Conservation (phyloP, 1,140 invertebrate genomes). For the Antheraea mylitta region DNA sequence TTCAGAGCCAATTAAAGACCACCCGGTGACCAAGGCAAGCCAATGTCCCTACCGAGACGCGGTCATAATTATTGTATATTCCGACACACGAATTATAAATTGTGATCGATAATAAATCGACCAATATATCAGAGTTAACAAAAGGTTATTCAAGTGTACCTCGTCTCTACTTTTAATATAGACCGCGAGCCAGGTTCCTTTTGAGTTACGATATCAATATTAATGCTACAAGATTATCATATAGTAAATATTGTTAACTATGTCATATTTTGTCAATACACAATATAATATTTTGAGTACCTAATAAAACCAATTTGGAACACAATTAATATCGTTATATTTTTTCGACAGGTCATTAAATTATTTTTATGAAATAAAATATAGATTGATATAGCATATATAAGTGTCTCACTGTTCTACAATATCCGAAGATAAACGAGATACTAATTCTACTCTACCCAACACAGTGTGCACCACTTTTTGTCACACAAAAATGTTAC, state of each 20-base stretch:
- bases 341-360: no score
- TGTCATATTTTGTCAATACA: no score
- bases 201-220: background rate
- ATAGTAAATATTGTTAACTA: background rate
- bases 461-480: no score
- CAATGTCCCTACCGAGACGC: background rate
- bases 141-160: slow-evolving; percentile 15
- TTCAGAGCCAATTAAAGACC: slow-evolving; percentile 4
- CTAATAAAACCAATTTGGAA: no score
- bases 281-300: no score
- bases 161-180: slow-evolving; percentile 1
- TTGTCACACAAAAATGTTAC: no score
- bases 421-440: no score
- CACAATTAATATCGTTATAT: no score
- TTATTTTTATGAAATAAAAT: no score
- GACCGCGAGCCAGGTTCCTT: background rate
- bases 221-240: background rate
- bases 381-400: no score
- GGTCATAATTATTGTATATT: slow-evolving; percentile 10
- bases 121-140: slow-evolving; percentile 17
- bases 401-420: no score
- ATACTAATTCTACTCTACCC: no score
- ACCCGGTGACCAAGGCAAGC: slow-evolving; percentile 6
- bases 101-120: slow-evolving; percentile 15
- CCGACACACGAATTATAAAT: slow-evolving; percentile 12